These are phyloP conservation scores for Nothura maculosa DNA, from an alignment of 2,797 vertebrate genomes.

Conservation along the genomic window DNA sequence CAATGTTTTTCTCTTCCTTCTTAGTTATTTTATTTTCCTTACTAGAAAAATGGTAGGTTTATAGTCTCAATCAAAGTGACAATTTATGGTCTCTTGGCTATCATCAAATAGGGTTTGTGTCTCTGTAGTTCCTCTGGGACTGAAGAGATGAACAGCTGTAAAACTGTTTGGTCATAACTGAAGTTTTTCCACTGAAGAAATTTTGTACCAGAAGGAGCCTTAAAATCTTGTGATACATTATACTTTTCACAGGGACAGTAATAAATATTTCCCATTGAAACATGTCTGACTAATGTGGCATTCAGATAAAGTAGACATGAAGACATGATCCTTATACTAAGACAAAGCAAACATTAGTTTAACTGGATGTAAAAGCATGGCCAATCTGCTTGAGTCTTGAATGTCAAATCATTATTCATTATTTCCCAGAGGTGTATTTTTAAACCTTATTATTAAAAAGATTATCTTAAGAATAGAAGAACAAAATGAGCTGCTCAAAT, in stretches of 20 bases:
- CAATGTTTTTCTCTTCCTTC: neutral
- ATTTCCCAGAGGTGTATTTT: constrained; percentile 2
- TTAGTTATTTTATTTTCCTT: neutral
- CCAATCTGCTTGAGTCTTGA: neutral
- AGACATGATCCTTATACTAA: neutral
- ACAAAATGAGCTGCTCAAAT: neutral
- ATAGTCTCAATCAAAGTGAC: neutral
- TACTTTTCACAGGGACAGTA: neutral
- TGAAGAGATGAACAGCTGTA: neutral
- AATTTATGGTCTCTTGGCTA: neutral
- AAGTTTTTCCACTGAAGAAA: neutral
- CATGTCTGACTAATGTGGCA: neutral
- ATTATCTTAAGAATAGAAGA: neutral
- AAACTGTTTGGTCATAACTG: neutral
- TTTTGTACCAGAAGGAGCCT: neutral
- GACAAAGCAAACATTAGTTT: constrained; percentile 13
- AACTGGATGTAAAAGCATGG: neutral
- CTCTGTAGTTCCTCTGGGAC: neutral
- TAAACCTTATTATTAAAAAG: neutral
- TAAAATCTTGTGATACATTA: neutral
- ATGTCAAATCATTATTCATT: neutral
- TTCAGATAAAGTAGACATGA: neutral
- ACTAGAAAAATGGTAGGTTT: neutral
- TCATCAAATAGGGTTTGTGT: neutral
- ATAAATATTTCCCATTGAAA: neutral